Evolutionary conservation across 1,140 invertebrate species (phyloP).

Genomic region (Cotesia vestalis): DNA sequence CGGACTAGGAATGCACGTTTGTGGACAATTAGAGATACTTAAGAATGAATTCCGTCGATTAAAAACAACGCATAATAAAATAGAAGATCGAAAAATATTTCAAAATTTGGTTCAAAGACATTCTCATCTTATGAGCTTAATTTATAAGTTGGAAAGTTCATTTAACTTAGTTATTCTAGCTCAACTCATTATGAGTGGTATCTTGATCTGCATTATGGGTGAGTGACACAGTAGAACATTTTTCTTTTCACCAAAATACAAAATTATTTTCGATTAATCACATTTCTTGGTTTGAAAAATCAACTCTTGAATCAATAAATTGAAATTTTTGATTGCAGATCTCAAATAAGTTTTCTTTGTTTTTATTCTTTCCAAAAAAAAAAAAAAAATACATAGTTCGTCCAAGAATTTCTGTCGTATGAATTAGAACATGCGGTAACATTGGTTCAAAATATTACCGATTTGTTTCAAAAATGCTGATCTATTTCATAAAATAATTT

Average conservation of each 20-base stretch:
- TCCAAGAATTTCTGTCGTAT: too few relatives aligned
- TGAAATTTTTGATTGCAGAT: too few relatives aligned
- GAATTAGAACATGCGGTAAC: too few relatives aligned
- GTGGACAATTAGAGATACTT: constrained; percentile 42
- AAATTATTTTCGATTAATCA: too few relatives aligned
- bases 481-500: too few relatives aligned
- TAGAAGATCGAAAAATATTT: constrained; percentile 15
- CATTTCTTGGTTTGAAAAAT: too few relatives aligned
- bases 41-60: constrained; percentile 27
- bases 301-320: too few relatives aligned
- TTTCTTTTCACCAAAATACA: neutral
- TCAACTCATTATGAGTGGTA: constrained; percentile 37
- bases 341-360: too few relatives aligned
- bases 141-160: constrained; percentile 35
- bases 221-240: constrained; percentile 8
- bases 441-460: too few relatives aligned
- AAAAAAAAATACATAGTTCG: too few relatives aligned
- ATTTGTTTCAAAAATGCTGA: too few relatives aligned
- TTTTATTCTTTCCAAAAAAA: too few relatives aligned
- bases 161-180: constrained; percentile 40
- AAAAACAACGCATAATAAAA: neutral
- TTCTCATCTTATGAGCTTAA: constrained; percentile 35
- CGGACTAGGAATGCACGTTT: constrained; percentile 41
- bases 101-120: constrained; percentile 30
- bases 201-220: constrained; percentile 44